Base-by-base conservation (phyloP, 2,888 invertebrate genomes). In the Oxytorus armatus region DNA sequence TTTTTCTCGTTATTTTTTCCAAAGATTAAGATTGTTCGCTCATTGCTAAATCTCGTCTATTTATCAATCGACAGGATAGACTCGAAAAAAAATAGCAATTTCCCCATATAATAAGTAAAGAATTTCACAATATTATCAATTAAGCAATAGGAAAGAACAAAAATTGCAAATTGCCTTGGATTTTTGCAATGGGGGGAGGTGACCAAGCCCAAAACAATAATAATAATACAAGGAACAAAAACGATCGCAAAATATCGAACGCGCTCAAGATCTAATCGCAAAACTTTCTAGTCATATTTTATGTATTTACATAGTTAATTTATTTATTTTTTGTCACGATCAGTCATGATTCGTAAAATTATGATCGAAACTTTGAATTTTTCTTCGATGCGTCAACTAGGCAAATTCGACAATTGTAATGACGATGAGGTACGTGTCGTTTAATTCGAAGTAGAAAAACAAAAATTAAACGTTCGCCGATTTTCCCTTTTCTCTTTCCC, bases 261-360 rank as follows among this genome's bases (percentile, higher is more conserved):
- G 11, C 47, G 18, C 16, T 10, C 0, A 5, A 2, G 21, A 14
- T 36, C 68, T n/a, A 55, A 36, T 55, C 33, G 63, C 42, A 18
- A 42, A 49, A 47, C 2, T 57, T 61, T 47, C 39, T 23, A 74
- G 25, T 23, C 29, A 49, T 63, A 70, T 33, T 47, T 47, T 47
- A n/a, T 57, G 21, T 74, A 79, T 79, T 25, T 75, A 75, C 69
- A 78, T 23, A 4, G 51, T 23, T 51, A 21, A 3, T 11, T 11
- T 14, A 16, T 4, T 18, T 8, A 49, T 8, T 49, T 7, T 14
- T 18, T 14, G 4, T 47, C 8, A 18, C 47, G 1, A 18, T 29
- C 29, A 3, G 29, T 36, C 8, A 14, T 14, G 8, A 33, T 0
- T 8, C n/a, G n/a, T 36, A 57, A 18, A 36, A 57, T 18, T 11